Percentiles rank a stretch among this genome's conserved stretches.
These are phyloP conservation scores for Hetaerina titia DNA, from an alignment of 2,888 invertebrate species.

Conservation along the genomic window DNA sequence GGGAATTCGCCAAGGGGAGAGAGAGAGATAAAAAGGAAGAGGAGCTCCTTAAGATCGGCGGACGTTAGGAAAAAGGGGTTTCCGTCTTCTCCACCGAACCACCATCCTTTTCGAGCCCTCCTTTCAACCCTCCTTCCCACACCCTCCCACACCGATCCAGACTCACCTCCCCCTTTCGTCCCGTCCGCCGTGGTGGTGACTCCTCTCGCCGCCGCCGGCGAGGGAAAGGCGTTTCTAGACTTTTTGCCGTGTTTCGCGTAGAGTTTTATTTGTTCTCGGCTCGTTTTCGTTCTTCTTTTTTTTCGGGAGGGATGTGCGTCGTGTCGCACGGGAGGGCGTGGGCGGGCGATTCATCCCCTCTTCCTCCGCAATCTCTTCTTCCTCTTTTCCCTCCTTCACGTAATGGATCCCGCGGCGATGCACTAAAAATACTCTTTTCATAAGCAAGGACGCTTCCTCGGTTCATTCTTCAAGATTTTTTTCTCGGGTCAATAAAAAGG, in stretches of 20 bases:
- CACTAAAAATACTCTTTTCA: constrained; percentile 33
- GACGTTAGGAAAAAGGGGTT: not conserved
- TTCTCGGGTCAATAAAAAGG: constrained; percentile 14
- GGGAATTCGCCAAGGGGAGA: not conserved
- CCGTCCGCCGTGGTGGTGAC: not conserved
- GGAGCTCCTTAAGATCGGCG: not conserved
- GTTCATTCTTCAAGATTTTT: constrained; percentile 6
- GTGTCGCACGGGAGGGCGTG: not conserved
- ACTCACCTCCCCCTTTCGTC: not conserved
- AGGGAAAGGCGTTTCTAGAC: not conserved
- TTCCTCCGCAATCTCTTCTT: not conserved
- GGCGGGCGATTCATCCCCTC: not conserved
- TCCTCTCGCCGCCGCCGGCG: not conserved
- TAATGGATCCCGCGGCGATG: constrained; percentile 18
- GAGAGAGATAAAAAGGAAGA: not conserved
- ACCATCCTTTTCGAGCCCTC: not conserved
- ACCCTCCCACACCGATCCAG: not conserved
- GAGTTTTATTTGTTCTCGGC: not conserved
- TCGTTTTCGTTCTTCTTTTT: not conserved
- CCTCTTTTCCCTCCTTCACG: not conserved
- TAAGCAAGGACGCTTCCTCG: not conserved
- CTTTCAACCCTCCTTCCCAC: not conserved
- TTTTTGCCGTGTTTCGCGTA: not conserved
- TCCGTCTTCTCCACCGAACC: not conserved
- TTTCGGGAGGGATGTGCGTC: not conserved